Evolutionary conservation across 2,888 invertebrate species (phyloP).

Genomic region (Leptopilina drosophilae): DNA sequence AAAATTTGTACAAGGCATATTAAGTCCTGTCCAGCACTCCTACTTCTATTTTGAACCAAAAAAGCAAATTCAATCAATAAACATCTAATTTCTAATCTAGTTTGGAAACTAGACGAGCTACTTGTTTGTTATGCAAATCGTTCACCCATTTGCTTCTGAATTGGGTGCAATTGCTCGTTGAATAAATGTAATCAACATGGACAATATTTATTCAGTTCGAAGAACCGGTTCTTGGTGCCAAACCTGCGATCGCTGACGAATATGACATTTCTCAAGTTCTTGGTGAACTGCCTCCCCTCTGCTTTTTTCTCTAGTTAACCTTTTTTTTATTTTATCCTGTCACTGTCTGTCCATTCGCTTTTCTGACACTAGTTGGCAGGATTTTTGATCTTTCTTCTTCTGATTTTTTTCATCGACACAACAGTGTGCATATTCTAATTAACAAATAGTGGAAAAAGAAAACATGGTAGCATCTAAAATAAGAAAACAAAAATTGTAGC

Average conservation of each 20-base stretch:
- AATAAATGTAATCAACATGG: slow-evolving; percentile 51
- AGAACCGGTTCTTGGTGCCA: slow-evolving; percentile 52
- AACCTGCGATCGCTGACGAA: slow-evolving; percentile 70
- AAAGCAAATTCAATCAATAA: slow-evolving; percentile 42
- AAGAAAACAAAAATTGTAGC: too few relatives aligned
- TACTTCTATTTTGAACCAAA: slow-evolving; percentile 42
- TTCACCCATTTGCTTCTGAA: slow-evolving; percentile 45
- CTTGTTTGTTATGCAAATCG: slow-evolving; percentile 59
- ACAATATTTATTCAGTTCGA: slow-evolving; percentile 42
- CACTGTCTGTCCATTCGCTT: slow-evolving; percentile 30
- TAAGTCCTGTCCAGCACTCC: slow-evolving; percentile 17
- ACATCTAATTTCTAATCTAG: slow-evolving; percentile 40
- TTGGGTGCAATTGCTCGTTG: slow-evolving; percentile 37
- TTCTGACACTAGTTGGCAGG: slow-evolving; percentile 21
- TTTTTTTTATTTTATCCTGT: slow-evolving; percentile 38
- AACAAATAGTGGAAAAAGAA: too few relatives aligned
- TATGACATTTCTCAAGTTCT: slow-evolving; percentile 75
- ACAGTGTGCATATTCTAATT: too few relatives aligned
- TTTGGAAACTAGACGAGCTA: slow-evolving; percentile 38
- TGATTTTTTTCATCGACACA: background rate
- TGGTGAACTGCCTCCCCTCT: slow-evolving; percentile 23
- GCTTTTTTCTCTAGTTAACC: slow-evolving; percentile 21
- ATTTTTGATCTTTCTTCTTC: background rate
- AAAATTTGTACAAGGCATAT: slow-evolving; percentile 26
- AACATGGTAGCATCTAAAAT: too few relatives aligned